Evolutionary conservation across 1,140 invertebrate genomes (phyloP).

Genomic region (Diachasma alloeum): DNA sequence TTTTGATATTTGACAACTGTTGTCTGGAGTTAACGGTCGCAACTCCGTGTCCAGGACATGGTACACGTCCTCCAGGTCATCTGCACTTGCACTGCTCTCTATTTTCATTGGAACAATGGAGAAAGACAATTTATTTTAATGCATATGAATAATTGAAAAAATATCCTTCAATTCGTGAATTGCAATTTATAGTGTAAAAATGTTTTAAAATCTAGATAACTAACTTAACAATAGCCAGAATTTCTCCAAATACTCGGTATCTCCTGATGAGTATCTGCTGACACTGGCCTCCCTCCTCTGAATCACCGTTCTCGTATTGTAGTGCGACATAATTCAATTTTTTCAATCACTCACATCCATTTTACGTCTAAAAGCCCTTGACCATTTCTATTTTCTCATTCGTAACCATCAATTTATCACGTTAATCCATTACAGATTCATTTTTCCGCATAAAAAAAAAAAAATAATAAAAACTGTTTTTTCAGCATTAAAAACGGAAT

Average conservation of each 20-base stretch:
- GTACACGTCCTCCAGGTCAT: constrained; percentile 76
- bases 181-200: neutral
- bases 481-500: no score
- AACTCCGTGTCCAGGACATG: constrained; percentile 80
- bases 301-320: neutral
- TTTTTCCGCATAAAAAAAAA: no score
- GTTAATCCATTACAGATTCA: no score
- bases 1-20: constrained; percentile 78
- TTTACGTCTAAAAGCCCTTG: no score
- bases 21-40: constrained; percentile 82
- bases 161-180: no score
- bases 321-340: neutral
- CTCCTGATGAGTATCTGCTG: constrained; percentile 39
- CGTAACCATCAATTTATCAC: no score
- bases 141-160: no score
- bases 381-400: no score
- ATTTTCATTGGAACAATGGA: neutral
- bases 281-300: constrained; percentile 6
- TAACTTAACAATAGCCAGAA: constrained; percentile 54
- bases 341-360: neutral
- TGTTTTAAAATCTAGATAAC: constrained; percentile 25
- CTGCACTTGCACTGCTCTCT: constrained; percentile 53
- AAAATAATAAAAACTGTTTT: no score
- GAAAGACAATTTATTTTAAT: neutral
- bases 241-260: constrained; percentile 47